A percentile compares a stretch with the other conserved stretches of the same genome.
These are phyloP conservation scores for Trialeurodes vaporariorum DNA, from an alignment of 1,140 invertebrate species.

Conservation along the genomic window DNA sequence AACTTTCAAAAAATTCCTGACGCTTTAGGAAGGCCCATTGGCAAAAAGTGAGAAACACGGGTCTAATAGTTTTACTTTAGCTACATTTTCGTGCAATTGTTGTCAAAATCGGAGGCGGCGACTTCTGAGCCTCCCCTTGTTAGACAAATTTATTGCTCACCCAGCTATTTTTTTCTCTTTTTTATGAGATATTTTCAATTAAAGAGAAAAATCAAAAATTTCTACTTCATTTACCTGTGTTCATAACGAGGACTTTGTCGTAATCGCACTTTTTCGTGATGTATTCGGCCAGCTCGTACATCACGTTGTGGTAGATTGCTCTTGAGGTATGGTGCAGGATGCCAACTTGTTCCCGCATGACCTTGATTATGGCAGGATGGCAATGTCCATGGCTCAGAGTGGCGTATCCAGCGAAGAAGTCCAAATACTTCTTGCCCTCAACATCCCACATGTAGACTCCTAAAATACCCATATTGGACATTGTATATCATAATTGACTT, in stretches of 20 bases:
- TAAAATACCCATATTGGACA: constrained; percentile 31
- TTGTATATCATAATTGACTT: constrained; percentile 8
- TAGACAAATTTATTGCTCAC: no score
- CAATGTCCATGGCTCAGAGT: constrained; percentile 74
- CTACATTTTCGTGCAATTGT: no score
- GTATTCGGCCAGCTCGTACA: constrained; percentile 64
- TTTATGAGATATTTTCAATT: no score
- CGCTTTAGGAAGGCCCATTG: no score
- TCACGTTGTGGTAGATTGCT: constrained; percentile 57
- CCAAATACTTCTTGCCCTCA: constrained; percentile 61
- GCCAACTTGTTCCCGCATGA: constrained; percentile 43
- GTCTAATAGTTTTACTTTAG: no score
- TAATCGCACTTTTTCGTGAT: constrained; percentile 57
- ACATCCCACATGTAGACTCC: constrained; percentile 66
- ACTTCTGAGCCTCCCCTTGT: no score
- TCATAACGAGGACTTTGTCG: constrained; percentile 70
- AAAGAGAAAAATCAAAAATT: no score
- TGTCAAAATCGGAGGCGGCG: no score
- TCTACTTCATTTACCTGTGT: constrained; percentile 67
- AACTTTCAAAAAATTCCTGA: no score
- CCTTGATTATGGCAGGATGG: constrained; percentile 58
- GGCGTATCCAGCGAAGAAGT: constrained; percentile 67
- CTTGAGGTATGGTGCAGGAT: constrained; percentile 60
- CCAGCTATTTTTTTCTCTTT: no score
- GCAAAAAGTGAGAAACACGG: no score